Conservation (phyloP, 2,888 invertebrate genomes). For the Lithosia quadra region DNA sequence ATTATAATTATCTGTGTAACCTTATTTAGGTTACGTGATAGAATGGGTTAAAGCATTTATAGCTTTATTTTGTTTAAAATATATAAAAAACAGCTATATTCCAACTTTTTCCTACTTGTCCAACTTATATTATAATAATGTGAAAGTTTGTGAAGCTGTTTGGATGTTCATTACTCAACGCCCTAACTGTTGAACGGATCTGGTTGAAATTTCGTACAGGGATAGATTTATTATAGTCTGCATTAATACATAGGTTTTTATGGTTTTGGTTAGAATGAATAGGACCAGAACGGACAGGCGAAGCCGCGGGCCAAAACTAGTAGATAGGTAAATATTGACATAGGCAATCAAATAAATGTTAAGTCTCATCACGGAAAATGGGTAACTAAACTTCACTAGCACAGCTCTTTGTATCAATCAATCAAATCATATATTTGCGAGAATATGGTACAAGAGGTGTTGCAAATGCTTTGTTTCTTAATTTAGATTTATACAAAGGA, state of each 20-base stretch:
- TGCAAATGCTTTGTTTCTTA: background rate
- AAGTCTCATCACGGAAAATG: background rate
- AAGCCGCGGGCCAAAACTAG: no score
- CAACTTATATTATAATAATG: no score
- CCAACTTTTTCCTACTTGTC: no score
- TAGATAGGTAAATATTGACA: no score
- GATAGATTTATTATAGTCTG: no score
- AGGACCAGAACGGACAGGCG: no score
- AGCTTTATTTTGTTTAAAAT: background rate
- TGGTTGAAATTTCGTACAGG: no score
- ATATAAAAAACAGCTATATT: background rate
- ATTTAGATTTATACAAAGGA: background rate
- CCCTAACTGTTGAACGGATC: no score
- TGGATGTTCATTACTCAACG: no score
- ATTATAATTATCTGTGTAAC: constrained; percentile 39
- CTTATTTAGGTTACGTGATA: constrained; percentile 22
- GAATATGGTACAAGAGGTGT: background rate
- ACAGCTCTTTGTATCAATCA: background rate
- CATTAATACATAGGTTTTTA: no score
- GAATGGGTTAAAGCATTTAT: background rate
- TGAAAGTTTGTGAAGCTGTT: no score
- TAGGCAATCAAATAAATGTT: background rate
- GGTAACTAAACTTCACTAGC: background rate
- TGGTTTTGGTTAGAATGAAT: no score
- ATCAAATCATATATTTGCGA: background rate